Evolutionary conservation across 2,888 invertebrate species (phyloP), one percentile per base, ranked within the genome.

Genomic region (Caenorhabditis imperialis): DNA sequence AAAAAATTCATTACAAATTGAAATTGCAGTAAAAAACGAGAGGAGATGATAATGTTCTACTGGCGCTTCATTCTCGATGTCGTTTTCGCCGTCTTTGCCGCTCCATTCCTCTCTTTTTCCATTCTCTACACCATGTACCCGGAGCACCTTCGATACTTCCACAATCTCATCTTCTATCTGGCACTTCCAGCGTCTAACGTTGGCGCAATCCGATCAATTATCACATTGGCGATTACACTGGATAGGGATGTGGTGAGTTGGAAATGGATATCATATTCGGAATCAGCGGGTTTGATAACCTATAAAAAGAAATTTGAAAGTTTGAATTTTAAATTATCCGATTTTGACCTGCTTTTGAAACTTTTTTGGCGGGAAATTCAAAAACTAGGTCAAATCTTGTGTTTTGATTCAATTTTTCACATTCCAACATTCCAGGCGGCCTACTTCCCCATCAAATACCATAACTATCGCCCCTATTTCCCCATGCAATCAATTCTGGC

Each of bases 61-160:
- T 65, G 22, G 14, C 65, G 65, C 5, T 65, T 65, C 20, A 7
- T 20, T 0, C 23, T 65, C 18, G 65, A 65, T 38, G 55, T 65
- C 16, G 20, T 55, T 6, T 18, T 65, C 3, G 65, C 54, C 5
- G 22, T 40, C 22, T 27, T 65, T 6, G 55, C 54, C 6, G 42
- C 42, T 23, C 18, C 42, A 0, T 65, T 42, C 10, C 35, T 65
- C 0, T 2, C 55, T 14, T 55, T 55, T 23, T 37, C 40, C 4
- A 25, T 55, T 16, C 2, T 55, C 1, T 65, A 50, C 23, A 27
- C 48, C 1, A 7, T 42, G 8, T 54, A 50, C 12, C 22, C 47
- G 7, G 55, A 55, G 3, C 14, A 33, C 14, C 47, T 55, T 30
- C 3, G 4, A 10, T 14, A n/a, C 16, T 23, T 20, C 37, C 33